Evolutionary conservation across 2,797 vertebrate species (phyloP), one percentile per base, ranked within the genome.

Genomic region (Gadopsis bispinosus): DNA sequence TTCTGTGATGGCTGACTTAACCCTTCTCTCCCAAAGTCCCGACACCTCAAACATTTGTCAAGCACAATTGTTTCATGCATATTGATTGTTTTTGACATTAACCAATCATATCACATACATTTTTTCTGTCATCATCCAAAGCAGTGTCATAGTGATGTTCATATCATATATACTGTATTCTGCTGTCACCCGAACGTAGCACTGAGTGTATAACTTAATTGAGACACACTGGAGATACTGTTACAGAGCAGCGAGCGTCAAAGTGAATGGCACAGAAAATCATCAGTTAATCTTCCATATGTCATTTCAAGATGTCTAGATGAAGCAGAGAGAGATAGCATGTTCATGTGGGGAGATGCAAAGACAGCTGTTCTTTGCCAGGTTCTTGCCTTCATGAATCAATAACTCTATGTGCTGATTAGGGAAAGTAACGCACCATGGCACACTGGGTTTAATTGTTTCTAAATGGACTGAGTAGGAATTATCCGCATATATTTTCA

Each of bases 1-100:
- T 71, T 60, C 41, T 67, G 73, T 64, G 66, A 35, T 19, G 29
- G 68, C 81, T 71, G 45, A 82, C 90, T 83, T 83, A 54, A 78
- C 66, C 71, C 58, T 79, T 71, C 75, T 80, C 53, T 73, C 58
- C 68, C 4, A 0, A 22, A 16, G 16, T 35, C 7, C 37, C 54
- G 53, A 47, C 33, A 41, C 41, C 31, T 59, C 31, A 31, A n/a
- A 54, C 12, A 53, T 59, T 19, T 35, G 13, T 47, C 20, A 1
- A 68, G 7, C 13, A 55, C 8, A 16, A 26, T 69, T 0, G 33
- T 65, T 59, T 69, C 16, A 16, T 56, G 43, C 8, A 5, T 14
- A 11, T 53, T n/a, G 12, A 20, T 54, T 6, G 29, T 33, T 29
- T 54, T 54, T 37, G 16, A 71, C 12, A 12, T 41, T 13, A 31